These are phyloP conservation scores for Silurus aristotelis DNA, from an alignment of 2,797 vertebrate genomes.

Conservation along the genomic window DNA sequence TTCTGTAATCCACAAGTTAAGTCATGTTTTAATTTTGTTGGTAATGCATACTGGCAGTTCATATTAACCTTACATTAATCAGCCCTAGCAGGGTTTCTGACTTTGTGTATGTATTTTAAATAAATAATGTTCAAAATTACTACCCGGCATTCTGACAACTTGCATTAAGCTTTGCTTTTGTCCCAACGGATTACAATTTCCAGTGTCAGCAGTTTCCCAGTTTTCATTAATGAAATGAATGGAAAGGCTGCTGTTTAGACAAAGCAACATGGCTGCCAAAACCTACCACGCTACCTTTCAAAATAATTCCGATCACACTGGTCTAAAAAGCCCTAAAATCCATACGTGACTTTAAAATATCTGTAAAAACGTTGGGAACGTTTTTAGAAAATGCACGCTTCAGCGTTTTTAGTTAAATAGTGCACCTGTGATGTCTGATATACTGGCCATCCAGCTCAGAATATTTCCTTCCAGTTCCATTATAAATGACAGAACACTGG, in stretches of 20 bases:
- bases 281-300: background rate
- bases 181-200: background rate
- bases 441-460: background rate
- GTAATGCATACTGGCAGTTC: background rate
- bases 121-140: background rate
- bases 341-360: background rate
- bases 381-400: background rate
- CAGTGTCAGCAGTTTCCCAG: background rate
- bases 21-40: too few species aligned
- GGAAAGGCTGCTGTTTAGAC: background rate
- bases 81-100: background rate
- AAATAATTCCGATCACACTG: background rate
- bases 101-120: background rate
- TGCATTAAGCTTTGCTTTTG: background rate
- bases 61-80: background rate
- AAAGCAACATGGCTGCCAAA: conserved; percentile 10
- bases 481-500: background rate
- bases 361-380: background rate
- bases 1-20: background rate
- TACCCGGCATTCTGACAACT: background rate
- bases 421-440: conserved; percentile 14
- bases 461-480: conserved; percentile 6
- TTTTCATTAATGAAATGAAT: background rate
- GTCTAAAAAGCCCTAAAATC: background rate
- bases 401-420: conserved; percentile 10